Base-by-base conservation (phyloP, 2,888 invertebrate species). In the Caenorhabditis sulstoni region DNA sequence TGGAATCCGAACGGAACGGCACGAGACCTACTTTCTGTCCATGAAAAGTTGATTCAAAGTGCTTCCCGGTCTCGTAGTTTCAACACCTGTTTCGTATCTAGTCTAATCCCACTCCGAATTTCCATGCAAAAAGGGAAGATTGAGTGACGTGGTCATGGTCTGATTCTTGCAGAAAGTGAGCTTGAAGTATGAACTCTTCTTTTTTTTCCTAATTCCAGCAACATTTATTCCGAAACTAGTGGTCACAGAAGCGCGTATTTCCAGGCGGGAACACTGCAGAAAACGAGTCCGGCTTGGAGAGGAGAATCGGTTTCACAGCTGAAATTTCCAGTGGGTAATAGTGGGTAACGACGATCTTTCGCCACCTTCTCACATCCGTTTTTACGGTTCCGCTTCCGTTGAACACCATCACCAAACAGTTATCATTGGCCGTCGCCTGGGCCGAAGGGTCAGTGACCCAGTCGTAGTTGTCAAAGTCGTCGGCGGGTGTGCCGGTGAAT, bases 371-470 rank as follows among this genome's bases (percentile, higher is more conserved):
- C 11, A 71, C 71, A 39, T 71, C 71, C 16, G 45, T 20, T 41
- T 39, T 53, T 1, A 62, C 8, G 8, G 53, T 9, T 8, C 52
- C 41, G 0, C n/a, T 55, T 9, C 71, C 71, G 35, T 71, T 62
- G 3, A 47, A 16, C 9, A 70, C 70, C 1, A 55, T 12, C 22
- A 71, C 71, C n/a, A 71, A 11, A 20, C 71, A 71, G 12, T 71
- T 53, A 20, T 71, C 55, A 29, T 62, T 37, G 20, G 23, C 1
- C 5, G 16, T 16, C 2, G 7, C 41, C 39, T 47, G 29, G 14
- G 71, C 71, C 1, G 49, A 22, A 3, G 71, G 22, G 35, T 47
- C 22, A 18, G 71, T 71, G 1, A 29, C 22, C 71, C 71, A 71
- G 11, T 62, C 29, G 49, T 71, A 71, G 49, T 62, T 16, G 20